Conservation (phyloP, 2,888 invertebrate species). For the Boloria euphrosyne region DNA sequence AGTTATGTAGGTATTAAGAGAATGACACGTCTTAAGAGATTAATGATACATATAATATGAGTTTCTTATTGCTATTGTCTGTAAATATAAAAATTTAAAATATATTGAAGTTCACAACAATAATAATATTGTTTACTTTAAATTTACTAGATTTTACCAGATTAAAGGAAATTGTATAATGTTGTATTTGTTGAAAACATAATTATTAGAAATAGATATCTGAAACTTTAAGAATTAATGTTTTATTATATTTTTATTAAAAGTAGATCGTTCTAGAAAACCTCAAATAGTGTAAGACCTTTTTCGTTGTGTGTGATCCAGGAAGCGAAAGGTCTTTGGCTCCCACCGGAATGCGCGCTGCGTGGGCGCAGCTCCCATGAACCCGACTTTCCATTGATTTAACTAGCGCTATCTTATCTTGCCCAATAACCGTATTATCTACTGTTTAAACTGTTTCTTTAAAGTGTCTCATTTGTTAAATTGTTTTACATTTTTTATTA, state of each 20-base stretch:
- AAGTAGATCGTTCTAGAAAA: constrained; percentile 37
- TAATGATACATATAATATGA: constrained; percentile 1
- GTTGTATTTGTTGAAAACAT: too few relatives aligned
- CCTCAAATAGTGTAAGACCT: constrained; percentile 43
- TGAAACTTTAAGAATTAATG: constrained; percentile 2
- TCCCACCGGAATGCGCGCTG: constrained; percentile 72
- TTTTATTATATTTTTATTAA: constrained; percentile 8
- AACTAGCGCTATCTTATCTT: constrained; percentile 78
- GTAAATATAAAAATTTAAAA: neutral
- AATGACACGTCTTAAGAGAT: constrained; percentile 4
- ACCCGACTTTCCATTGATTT: constrained; percentile 78
- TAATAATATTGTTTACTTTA: too few relatives aligned
- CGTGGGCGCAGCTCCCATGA: constrained; percentile 69
- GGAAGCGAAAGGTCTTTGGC: constrained; percentile 80
- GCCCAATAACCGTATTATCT: constrained; percentile 69
- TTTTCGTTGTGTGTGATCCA: constrained; percentile 66
- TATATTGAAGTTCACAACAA: too few relatives aligned
- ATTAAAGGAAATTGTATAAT: too few relatives aligned
- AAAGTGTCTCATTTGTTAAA: constrained; percentile 12
- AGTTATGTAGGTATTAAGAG: constrained; percentile 2
- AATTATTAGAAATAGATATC: too few relatives aligned
- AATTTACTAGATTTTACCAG: too few relatives aligned
- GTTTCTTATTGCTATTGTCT: neutral
- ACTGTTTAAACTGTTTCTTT: constrained; percentile 52
- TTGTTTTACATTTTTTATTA: neutral